These are phyloP conservation scores for Monarcha castaneiventris DNA, from an alignment of 2,113 vertebrate genomes.

Conservation along the genomic window DNA sequence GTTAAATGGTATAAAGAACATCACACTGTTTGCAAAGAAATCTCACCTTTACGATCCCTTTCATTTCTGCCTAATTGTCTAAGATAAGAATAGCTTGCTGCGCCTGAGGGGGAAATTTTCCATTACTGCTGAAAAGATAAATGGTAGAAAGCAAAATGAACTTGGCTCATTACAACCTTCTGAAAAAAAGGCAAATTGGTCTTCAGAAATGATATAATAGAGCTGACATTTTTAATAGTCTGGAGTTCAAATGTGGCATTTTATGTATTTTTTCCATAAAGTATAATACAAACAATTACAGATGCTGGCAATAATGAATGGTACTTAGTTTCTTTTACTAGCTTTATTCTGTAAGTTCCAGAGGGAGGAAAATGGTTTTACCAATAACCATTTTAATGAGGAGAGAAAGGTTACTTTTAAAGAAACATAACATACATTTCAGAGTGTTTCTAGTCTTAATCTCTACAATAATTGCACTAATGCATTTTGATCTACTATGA, in stretches of 20 bases:
- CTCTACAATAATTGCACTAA: slow-evolving; percentile 38
- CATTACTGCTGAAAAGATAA: slow-evolving; percentile 75
- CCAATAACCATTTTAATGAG: slow-evolving; percentile 20
- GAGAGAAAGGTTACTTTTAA: slow-evolving; percentile 54
- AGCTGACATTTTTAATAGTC: slow-evolving; percentile 69
- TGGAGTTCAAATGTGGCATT: slow-evolving; percentile 57
- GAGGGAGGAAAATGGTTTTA: slow-evolving; percentile 29
- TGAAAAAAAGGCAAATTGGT: slow-evolving; percentile 72
- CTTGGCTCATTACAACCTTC: slow-evolving; percentile 73
- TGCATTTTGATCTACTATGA: slow-evolving; percentile 42
- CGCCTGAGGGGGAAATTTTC: slow-evolving; percentile 75
- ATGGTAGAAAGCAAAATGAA: slow-evolving; percentile 77
- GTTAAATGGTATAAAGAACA: slow-evolving; percentile 27
- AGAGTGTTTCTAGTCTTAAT: slow-evolving; percentile 25
- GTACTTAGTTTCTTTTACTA: slow-evolving; percentile 53
- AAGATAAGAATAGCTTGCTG: slow-evolving; percentile 72
- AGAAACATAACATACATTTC: slow-evolving; percentile 14
- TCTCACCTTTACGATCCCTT: slow-evolving; percentile 71
- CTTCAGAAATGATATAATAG: slow-evolving; percentile 76
- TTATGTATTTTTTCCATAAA: slow-evolving; percentile 58
- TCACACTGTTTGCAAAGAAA: slow-evolving; percentile 60
- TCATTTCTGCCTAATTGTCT: slow-evolving; percentile 72
- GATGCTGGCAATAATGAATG: slow-evolving; percentile 53
- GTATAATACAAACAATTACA: slow-evolving; percentile 63
- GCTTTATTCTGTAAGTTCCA: slow-evolving; percentile 13